Conservation (phyloP, 2,113 vertebrate genomes). For the Rhadina sibilatrix region DNA sequence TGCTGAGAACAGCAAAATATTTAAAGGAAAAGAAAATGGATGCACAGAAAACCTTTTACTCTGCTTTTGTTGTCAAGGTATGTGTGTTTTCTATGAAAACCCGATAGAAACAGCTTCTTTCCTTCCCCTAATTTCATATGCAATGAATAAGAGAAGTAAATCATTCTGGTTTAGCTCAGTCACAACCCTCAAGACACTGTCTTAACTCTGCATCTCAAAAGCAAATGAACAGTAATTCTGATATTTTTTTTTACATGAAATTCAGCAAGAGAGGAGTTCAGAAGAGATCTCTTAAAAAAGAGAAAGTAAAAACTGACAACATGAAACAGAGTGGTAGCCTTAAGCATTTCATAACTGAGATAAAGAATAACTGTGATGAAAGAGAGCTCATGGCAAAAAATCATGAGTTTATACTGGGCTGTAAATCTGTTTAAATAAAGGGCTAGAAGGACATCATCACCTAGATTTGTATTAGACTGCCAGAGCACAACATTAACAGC, state of each 20-base stretch:
- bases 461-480: neutral
- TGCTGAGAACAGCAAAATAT: neutral
- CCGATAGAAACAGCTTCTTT: neutral
- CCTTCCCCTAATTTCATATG: neutral
- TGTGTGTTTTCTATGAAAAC: neutral
- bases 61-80: neutral
- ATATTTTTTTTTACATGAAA: constrained; percentile 8
- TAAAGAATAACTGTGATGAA: neutral
- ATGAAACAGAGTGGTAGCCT: neutral
- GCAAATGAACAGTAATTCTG: constrained; percentile 25
- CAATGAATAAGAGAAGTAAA: neutral
- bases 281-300: neutral
- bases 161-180: neutral
- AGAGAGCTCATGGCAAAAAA: neutral
- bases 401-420: neutral
- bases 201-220: constrained; percentile 20
- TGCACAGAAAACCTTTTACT: neutral
- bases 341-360: constrained; percentile 6
- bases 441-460: neutral
- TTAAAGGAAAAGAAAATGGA: neutral
- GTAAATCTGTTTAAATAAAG: constrained; percentile 4
- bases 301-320: constrained; percentile 13
- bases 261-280: neutral
- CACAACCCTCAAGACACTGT: constrained; percentile 1
- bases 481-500: neutral